Evolutionary conservation across 2,113 vertebrate genomes (phyloP).

Genomic region (Sturnira hondurensis): DNA sequence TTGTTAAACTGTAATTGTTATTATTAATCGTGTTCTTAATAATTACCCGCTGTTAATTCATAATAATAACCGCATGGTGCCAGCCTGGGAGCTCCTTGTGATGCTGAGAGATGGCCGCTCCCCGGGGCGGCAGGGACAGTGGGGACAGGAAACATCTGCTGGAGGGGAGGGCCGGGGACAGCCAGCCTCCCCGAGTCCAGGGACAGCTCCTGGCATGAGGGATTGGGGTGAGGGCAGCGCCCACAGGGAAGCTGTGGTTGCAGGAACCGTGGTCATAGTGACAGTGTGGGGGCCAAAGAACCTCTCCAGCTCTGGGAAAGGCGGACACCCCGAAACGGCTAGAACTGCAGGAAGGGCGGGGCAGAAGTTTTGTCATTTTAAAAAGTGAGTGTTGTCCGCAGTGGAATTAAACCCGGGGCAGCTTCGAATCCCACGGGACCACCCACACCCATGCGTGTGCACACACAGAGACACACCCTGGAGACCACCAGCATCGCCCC

Average conservation of each 20-base stretch:
- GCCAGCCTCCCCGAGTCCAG: background rate
- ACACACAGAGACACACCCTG: accelerated
- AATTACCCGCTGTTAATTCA: slow-evolving; percentile 50
- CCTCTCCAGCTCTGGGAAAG: background rate
- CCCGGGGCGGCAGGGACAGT: accelerated
- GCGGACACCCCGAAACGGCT: background rate
- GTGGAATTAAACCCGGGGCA: background rate
- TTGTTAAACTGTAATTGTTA: slow-evolving; percentile 67
- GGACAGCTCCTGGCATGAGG: background rate
- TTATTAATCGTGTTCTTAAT: slow-evolving; percentile 72
- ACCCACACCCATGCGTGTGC: too few species aligned
- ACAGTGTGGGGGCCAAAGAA: background rate
- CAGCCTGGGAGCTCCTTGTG: background rate
- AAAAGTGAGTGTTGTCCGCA: background rate
- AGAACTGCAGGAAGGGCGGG: background rate
- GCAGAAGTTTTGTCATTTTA: background rate
- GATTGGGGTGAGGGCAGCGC: background rate
- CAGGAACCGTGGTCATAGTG: accelerated
- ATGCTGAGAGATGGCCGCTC: background rate
- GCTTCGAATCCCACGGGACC: background rate
- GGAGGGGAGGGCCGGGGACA: background rate
- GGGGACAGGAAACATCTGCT: background rate
- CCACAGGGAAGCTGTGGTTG: too few species aligned
- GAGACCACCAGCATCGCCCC: background rate
- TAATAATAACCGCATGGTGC: background rate